Percentiles rank a stretch among this genome's conserved stretches.
phyloP scores from a whole-genome alignment of 2,888 invertebrate genomes.

The Palloptera scutellata region DNA sequence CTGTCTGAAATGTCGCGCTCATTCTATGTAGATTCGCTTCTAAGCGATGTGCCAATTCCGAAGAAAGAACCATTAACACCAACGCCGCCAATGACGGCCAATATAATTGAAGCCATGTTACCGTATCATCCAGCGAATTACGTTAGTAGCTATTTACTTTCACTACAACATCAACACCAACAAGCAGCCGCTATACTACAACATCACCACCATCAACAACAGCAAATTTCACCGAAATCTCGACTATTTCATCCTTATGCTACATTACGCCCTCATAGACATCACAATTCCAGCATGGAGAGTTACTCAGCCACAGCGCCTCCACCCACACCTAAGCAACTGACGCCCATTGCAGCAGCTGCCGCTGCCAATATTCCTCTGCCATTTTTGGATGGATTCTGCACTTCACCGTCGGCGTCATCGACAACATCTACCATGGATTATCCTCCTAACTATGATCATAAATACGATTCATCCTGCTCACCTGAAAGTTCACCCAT shows the following conservation, averaged over 20 bases:
- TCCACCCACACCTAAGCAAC: conserved; percentile 22
- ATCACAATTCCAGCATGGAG: conserved; percentile 45
- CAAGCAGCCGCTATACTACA: conserved; percentile 46
- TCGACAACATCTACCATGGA: conserved; percentile 53
- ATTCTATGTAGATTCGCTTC: conserved; percentile 81
- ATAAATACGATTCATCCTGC: conserved; percentile 52
- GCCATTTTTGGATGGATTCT: conserved; percentile 47
- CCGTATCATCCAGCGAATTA: conserved; percentile 72
- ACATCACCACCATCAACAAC: conserved; percentile 39
- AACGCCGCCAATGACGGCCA: conserved; percentile 38
- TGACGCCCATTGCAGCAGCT: conserved; percentile 26
- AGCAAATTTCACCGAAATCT: conserved; percentile 38
- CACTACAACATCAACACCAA: conserved; percentile 65
- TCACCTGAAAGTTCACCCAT: conserved; percentile 55
- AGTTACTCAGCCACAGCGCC: conserved; percentile 47
- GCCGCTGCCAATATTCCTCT: conserved; percentile 27
- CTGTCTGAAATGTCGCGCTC: conserved; percentile 75
- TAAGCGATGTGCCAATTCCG: conserved; percentile 69
- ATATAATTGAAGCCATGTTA: conserved; percentile 66
- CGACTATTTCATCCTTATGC: conserved; percentile 53
- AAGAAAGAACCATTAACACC: conserved; percentile 49
- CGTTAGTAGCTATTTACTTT: conserved; percentile 72
- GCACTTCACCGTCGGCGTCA: conserved; percentile 62
- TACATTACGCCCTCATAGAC: conserved; percentile 49
- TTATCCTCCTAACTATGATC: conserved; percentile 52